Base-by-base conservation (phyloP, 1,140 invertebrate species). In the Aphaenogaster floridana region DNA sequence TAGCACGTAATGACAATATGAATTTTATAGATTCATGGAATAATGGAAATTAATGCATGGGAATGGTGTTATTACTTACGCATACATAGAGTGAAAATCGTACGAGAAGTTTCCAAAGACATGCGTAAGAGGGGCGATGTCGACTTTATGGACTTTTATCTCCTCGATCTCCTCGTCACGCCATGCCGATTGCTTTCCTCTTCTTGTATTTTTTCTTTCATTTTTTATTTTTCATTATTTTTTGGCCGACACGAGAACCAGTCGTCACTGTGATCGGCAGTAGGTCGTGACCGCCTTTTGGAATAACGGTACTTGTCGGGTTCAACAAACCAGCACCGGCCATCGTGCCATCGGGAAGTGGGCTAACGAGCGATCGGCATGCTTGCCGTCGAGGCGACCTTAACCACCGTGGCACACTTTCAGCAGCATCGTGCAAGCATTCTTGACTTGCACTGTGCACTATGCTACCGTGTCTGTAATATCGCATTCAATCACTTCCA, bases 261-360 rank as follows among this genome's bases (percentile, higher is more conserved):
- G 57, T 71, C 13, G n/a, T 5, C n/a, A 57, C 13, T 13, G 39
- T 69, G 9, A 74, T 34, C 91, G 76, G 68, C 79, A 94, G 93
- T 94, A 94, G 94, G 94, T 94, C 94, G 80, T 90, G 93, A 94
- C 94, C 94, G 93, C 92, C 72, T 94, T 94, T 94, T 91, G 59
- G 57, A 88, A 76, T 94, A 94, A 94, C 93, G 94, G 94, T 93
- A 89, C 90, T 87, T 85, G 66, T 80, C 34, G 89, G 87, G 93
- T 94, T 94, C 93, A 94, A 94, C 86, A 94, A 94, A 94, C 93
- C 89, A 84, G 79, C 90, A 81, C 45, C 86, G 79, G 17, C 74
- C 28, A 28, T 28, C 28, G 85, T 42, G 39, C 74, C 39, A 88
- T 89, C 87, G 81, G 81, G 91, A 95, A 95, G 94, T 95, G 93